Conservation (phyloP, 2,113 vertebrate species). For the Esox niger region DNA sequence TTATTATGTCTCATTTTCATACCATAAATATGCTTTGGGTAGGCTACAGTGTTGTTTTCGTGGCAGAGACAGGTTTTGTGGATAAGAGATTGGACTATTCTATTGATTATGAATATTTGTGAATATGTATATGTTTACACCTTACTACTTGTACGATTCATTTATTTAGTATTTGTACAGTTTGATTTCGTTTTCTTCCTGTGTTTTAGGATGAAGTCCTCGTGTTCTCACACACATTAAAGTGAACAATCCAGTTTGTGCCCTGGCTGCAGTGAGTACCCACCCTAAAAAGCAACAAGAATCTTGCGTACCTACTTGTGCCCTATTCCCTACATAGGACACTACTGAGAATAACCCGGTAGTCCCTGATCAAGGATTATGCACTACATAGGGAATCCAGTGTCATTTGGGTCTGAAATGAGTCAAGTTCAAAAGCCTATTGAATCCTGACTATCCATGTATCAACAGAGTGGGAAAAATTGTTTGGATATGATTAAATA, state of each 20-base stretch:
- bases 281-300: constrained; percentile 22
- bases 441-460: constrained; percentile 33
- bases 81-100: constrained; percentile 14
- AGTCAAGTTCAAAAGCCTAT: constrained; percentile 23
- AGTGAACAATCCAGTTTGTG: not conserved
- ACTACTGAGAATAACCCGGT: too few species aligned
- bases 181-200: constrained; percentile 38
- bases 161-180: constrained; percentile 67
- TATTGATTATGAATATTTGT: constrained; percentile 47
- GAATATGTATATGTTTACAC: constrained; percentile 72
- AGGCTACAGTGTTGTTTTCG: constrained; percentile 25
- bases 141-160: constrained; percentile 57
- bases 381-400: too few species aligned
- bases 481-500: constrained; percentile 68
- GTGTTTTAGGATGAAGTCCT: constrained; percentile 37
- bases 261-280: constrained; percentile 33
- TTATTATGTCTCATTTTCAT: constrained; percentile 33
- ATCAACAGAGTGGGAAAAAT: constrained; percentile 39
- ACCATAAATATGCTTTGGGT: constrained; percentile 25
- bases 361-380: too few species aligned
- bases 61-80: constrained; percentile 25
- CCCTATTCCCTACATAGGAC: too few species aligned
- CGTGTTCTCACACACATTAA: constrained; percentile 28
- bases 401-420: not conserved
- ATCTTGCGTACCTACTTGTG: not conserved